Evolutionary conservation across 1,140 invertebrate genomes (phyloP), one percentile per base, ranked within the genome.

Genomic region (Ceratosolen solmsi): DNA sequence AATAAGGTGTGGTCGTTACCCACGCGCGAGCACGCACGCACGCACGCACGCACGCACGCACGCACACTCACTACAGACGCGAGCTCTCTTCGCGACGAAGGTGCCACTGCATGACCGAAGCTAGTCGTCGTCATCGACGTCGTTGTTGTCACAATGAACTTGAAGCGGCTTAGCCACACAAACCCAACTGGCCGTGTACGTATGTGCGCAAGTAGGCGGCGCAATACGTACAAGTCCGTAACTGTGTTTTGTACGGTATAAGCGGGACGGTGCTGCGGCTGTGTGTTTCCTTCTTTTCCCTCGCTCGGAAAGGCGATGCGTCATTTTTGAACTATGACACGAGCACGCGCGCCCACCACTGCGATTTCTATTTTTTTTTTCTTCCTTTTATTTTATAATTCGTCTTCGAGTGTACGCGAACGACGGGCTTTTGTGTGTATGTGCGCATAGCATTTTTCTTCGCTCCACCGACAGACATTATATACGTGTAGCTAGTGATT

Each of bases 201-300:
- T 79, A 51, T 25, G 25, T 13, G 51, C 9, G 51, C n/a, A 9
- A 68, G n/a, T 38, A 17, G 27, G 11, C n/a, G 49, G 60, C 30
- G 2, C 27, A 0, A 30, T 25, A 77, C 63, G 22, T 46, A 9
- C 54, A 38, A 41, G 33, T 9, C 25, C 20, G 46, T 81, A 75
- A 81, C 72, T 81, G 79, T 81, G 72, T 51, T 75, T 5, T 30
- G 2, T 75, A 81, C 72, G 71, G 79, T 80, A 80, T 33, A 49
- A 4, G 25, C 38, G 78, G 20, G 22, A 22, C 1, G 27, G n/a
- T n/a, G n/a, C 72, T 74, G 17, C 22, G 7, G 46, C 70, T 72
- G 4, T 1, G 3, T 25, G 5, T 30, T 30, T 68, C 63, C 63
- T 38, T 25, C 33, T 20, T 68, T 68, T 33, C 33, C 63, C n/a